These are phyloP conservation scores for Actinemys pallida DNA, from an alignment of 2,113 vertebrate genomes.

Conservation along the genomic window DNA sequence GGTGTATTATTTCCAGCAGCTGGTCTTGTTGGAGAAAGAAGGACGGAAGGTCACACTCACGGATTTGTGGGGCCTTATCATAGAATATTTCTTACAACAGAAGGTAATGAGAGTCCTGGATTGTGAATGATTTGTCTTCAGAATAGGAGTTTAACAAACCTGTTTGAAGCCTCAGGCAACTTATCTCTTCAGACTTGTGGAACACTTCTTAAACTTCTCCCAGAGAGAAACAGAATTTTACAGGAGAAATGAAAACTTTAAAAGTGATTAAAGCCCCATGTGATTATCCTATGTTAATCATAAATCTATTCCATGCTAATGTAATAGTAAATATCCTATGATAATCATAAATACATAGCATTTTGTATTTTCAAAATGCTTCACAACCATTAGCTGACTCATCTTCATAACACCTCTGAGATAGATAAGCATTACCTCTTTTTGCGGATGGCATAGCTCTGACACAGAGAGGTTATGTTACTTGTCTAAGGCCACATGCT, in stretches of 20 bases:
- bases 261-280: neutral
- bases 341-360: neutral
- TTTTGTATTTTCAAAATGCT: neutral
- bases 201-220: neutral
- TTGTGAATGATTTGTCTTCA: neutral
- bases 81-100: conserved; percentile 80
- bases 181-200: neutral
- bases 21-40: conserved; percentile 42
- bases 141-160: neutral
- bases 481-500: neutral
- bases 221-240: neutral
- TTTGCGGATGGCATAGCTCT: neutral
- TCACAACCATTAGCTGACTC: neutral
- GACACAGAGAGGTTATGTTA: neutral
- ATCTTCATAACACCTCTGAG: neutral
- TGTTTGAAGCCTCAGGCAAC: neutral
- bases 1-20: conserved; percentile 74
- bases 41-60: conserved; percentile 66
- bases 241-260: neutral
- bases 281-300: neutral
- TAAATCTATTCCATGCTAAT: neutral
- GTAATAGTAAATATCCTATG: neutral
- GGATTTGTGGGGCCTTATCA: conserved; percentile 79
- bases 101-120: conserved; percentile 65
- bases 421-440: neutral